These are phyloP conservation scores for Acyrthosiphon pisum DNA, from an alignment of 1,140 invertebrate species.

Conservation along the genomic window DNA sequence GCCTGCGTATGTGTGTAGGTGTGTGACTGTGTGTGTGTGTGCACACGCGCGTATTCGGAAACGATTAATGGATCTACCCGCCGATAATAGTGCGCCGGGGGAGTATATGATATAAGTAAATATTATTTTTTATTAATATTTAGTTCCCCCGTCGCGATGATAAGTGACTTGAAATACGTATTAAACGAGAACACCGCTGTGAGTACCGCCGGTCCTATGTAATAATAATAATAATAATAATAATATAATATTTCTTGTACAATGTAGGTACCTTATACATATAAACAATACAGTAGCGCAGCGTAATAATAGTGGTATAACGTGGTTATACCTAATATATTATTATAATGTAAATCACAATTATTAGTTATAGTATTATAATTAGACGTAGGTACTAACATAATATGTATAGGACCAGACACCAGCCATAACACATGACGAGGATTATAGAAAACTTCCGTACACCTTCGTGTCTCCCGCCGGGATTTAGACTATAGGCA, in stretches of 20 bases:
- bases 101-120: constrained; percentile 18
- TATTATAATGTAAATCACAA: not conserved
- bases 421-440: too few relatives aligned
- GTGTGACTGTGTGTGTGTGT: too few relatives aligned
- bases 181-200: constrained; percentile 29
- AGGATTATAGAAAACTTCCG: too few relatives aligned
- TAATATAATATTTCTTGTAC: not conserved
- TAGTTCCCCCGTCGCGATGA: constrained; percentile 23
- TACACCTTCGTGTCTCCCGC: too few relatives aligned
- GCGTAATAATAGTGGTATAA: not conserved
- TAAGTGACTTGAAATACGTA: constrained; percentile 5
- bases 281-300: not conserved
- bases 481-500: too few relatives aligned
- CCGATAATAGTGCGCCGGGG: not conserved
- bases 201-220: not conserved
- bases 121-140: constrained; percentile 21
- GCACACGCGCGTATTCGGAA: not conserved
- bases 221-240: constrained; percentile 11
- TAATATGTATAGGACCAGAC: too few relatives aligned
- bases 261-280: not conserved
- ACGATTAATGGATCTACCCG: not conserved
- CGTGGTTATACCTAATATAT: too few relatives aligned
- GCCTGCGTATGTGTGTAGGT: not conserved
- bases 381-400: not conserved
- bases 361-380: not conserved